Percentiles rank a stretch among this genome's conserved stretches.
Evolutionary conservation across 2,797 vertebrate species (phyloP).

Genomic region (Semaprochilodus insignis): DNA sequence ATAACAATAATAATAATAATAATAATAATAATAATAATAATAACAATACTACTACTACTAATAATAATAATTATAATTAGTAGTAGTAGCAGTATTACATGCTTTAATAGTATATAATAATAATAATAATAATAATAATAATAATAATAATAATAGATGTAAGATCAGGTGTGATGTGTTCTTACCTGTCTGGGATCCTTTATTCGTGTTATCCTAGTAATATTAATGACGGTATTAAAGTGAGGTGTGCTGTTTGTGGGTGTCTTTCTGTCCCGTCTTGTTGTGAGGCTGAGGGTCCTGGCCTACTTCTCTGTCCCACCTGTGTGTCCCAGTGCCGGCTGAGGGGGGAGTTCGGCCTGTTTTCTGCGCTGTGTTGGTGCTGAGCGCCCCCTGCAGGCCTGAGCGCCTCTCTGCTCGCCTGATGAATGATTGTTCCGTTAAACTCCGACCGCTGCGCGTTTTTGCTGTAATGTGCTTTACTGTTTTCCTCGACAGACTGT

Average conservation of each 20-base stretch:
- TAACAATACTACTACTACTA: too few relatives aligned
- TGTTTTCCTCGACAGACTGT: not conserved
- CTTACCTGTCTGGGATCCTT: not conserved
- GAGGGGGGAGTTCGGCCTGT: not conserved
- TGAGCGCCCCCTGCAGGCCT: conserved; percentile 77
- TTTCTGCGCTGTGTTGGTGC: conserved; percentile 55
- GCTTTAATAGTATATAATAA: too few relatives aligned
- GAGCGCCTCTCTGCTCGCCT: not conserved
- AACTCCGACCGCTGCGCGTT: not conserved
- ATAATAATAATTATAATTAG: too few relatives aligned
- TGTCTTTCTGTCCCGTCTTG: not conserved
- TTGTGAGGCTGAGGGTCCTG: conserved; percentile 24
- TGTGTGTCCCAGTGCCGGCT: conserved; percentile 49
- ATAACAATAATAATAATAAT: too few relatives aligned
- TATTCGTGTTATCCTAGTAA: not conserved
- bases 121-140: conserved; percentile 37
- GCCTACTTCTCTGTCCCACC: conserved; percentile 56
- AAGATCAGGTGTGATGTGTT: not conserved
- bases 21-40: too few relatives aligned
- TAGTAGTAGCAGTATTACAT: too few relatives aligned
- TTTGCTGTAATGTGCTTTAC: not conserved
- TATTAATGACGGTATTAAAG: not conserved
- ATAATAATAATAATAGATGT: conserved; percentile 19
- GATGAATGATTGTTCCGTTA: not conserved
- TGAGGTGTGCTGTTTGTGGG: not conserved